Evolutionary conservation across 2,797 vertebrate genomes (phyloP), one percentile per base, ranked within the genome.

Genomic region (Oceanodroma leucorhoa): DNA sequence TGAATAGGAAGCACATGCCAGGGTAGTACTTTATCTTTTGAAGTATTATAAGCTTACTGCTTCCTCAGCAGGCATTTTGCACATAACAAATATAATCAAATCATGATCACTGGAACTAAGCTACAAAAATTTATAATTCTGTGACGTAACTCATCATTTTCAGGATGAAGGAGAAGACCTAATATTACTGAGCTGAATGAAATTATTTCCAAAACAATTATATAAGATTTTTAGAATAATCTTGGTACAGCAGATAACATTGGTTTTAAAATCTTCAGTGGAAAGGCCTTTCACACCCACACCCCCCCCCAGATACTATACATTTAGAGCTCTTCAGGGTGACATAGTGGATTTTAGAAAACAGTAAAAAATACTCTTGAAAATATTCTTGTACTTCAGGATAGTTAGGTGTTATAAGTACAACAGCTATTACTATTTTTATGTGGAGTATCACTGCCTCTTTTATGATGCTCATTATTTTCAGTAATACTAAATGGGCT

Each of bases 381-480:
- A 86, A 89, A 92, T 89, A 58, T 57, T 85, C 34, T 69, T 36
- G 26, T 78, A 62, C 21, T 69, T 85, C n/a, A 36, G 60, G 36
- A 79, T 58, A 79, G 20, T 54, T 82, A 83, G 72, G 34, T 65
- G 55, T 69, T 83, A 36, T 16, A 79, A 88, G 26, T 66, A 50
- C 61, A 90, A 75, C 14, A 87, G 32, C 34, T 91, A 71, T 86
- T 77, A 27, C 45, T 77, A 38, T 50, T 94, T 94, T 86, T 67
- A 81, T 75, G 24, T 71, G 22, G 23, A 78, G 26, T 69, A 93
- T 62, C 50, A 53, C 26, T 80, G 60, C 53, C 36, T 82, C 16
- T 84, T 92, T 90, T 89, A 91, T 51, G 54, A 43, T 79, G n/a
- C n/a, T 72, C n/a, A 55, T 94, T 95, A 95, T 65, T 95, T 90